These are phyloP conservation scores for Gymnarchus niloticus DNA, from an alignment of 2,113 vertebrate genomes.

Conservation along the genomic window DNA sequence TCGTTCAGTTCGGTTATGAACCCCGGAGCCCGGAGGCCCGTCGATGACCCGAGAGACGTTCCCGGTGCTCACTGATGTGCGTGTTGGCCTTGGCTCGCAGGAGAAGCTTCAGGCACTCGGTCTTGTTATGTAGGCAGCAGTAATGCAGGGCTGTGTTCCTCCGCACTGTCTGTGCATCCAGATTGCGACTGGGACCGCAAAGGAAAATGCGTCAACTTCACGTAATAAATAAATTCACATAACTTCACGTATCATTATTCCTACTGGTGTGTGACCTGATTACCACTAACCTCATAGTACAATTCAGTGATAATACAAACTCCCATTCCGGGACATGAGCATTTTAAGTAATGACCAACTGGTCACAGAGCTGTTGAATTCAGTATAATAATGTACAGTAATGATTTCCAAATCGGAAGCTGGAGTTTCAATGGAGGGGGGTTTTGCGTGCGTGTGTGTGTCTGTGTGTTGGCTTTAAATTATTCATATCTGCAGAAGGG, in stretches of 20 bases:
- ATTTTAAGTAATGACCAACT: background rate
- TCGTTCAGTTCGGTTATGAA: no score
- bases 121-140: slow-evolving; percentile 61
- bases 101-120: slow-evolving; percentile 60
- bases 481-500: no score
- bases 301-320: no score
- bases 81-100: slow-evolving; percentile 59
- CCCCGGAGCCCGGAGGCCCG: background rate
- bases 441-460: no score
- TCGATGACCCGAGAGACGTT: background rate
- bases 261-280: background rate
- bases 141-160: slow-evolving; percentile 62
- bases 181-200: slow-evolving; percentile 46
- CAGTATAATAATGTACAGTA: background rate
- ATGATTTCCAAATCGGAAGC: no score
- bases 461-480: no score
- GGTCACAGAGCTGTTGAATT: background rate
- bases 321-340: no score
- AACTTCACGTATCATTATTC: background rate
- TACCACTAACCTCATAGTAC: background rate
- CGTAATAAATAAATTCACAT: no score
- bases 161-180: slow-evolving; percentile 44
- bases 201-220: background rate
- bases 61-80: slow-evolving; percentile 48
- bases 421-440: no score